phyloP scores from a whole-genome alignment of 1,140 invertebrate genomes.

The Papilio dardanus region DNA sequence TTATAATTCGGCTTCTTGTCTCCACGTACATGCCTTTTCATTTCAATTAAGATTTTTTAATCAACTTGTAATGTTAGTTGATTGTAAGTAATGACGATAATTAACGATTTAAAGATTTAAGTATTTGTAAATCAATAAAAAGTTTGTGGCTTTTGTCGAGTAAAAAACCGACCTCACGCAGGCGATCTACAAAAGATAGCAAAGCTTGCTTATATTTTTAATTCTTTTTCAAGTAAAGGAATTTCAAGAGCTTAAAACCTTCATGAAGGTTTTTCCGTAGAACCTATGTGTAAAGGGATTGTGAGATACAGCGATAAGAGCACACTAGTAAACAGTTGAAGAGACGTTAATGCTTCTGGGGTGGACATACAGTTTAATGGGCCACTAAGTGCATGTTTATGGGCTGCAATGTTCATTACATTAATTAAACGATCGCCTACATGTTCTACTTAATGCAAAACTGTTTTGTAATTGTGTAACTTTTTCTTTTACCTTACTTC shows the following conservation, averaged over 20 bases:
- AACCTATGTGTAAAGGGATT: constrained; percentile 15
- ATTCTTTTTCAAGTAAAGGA: background rate
- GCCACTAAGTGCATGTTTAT: constrained; percentile 30
- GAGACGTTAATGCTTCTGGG: constrained; percentile 23
- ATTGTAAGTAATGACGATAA: background rate
- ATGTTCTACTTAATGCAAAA: background rate
- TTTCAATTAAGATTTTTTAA: constrained; percentile 1
- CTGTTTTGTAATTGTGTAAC: background rate
- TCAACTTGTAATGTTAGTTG: background rate
- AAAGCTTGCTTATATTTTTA: background rate
- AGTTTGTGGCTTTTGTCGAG: background rate
- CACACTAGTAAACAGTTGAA: constrained; percentile 18
- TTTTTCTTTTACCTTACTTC: background rate
- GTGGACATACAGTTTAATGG: constrained; percentile 26
- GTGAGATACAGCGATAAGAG: constrained; percentile 10
- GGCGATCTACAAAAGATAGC: background rate
- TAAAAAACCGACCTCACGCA: background rate
- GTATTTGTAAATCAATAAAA: too few species aligned
- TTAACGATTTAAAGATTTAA: too few species aligned
- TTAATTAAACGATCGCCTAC: constrained; percentile 23
- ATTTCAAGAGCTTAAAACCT: background rate
- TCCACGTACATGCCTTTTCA: background rate
- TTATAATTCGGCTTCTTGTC: constrained; percentile 13
- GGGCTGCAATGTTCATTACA: constrained; percentile 30
- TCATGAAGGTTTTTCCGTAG: background rate